A percentile compares a stretch with the other conserved stretches of the same genome.
These are phyloP conservation scores for Holcopasites calliopsidis DNA, from an alignment of 1,140 invertebrate species.

Conservation along the genomic window DNA sequence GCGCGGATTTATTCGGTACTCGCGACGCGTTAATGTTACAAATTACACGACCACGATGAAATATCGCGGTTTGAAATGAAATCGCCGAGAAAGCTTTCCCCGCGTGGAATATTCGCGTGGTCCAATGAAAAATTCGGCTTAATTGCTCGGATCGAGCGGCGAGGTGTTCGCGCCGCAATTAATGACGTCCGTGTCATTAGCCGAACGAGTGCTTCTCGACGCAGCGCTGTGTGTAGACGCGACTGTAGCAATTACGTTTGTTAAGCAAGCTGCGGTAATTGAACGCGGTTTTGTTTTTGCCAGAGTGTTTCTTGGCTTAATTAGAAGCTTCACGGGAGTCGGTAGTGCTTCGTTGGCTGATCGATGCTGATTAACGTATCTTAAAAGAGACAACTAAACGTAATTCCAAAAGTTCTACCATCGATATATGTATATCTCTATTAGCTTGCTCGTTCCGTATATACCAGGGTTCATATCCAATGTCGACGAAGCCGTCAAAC, in stretches of 20 bases:
- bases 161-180: conserved; percentile 1
- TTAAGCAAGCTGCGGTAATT: conserved; percentile 1
- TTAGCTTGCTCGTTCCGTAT: no score
- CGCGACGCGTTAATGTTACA: not conserved
- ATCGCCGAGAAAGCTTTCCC: not conserved
- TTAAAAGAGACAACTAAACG: no score
- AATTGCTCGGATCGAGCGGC: conserved; percentile 20
- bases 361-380: conserved; percentile 10
- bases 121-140: conserved; percentile 15
- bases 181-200: conserved; percentile 15
- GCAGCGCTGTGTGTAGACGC: not conserved
- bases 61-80: conserved; percentile 12
- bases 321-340: not conserved
- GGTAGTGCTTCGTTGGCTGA: not conserved
- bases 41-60: conserved; percentile 26
- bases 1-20: not conserved
- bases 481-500: no score
- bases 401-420: no score
- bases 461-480: no score
- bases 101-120: not conserved
- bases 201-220: conserved; percentile 1
- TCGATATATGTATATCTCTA: not conserved
- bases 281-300: not conserved
- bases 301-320: not conserved
- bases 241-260: conserved; percentile 19